Conservation (phyloP, 2,797 vertebrate genomes). For the Galago senegalensis region DNA sequence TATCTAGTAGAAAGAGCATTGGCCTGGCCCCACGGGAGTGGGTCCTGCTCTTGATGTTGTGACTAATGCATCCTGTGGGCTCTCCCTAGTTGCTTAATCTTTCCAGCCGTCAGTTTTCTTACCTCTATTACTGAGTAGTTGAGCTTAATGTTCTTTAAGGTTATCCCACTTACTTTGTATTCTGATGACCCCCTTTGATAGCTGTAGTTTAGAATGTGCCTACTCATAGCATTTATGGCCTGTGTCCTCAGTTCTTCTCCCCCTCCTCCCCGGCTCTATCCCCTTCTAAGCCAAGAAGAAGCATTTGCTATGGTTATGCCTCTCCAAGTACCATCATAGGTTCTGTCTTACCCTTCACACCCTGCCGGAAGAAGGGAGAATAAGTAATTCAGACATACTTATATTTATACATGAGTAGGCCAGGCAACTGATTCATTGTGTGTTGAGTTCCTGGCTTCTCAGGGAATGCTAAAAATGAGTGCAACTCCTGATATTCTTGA, state of each 20-base stretch:
- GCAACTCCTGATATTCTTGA: neutral
- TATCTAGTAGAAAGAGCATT: neutral
- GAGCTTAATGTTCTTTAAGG: conserved; percentile 21
- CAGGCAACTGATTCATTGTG: neutral
- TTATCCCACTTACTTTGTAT: neutral
- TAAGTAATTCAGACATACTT: conserved; percentile 12
- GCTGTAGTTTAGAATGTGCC: conserved; percentile 1
- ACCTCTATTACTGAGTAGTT: neutral
- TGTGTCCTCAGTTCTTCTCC: neutral
- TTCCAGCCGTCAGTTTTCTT: neutral
- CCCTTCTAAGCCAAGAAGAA: neutral
- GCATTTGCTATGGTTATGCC: neutral
- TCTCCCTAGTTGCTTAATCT: neutral
- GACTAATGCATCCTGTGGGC: neutral
- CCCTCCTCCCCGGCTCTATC: neutral
- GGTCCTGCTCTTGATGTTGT: neutral
- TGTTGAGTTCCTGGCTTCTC: neutral
- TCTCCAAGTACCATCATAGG: neutral
- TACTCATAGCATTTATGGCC: neutral
- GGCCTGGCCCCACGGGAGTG: neutral
- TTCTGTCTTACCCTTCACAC: neutral
- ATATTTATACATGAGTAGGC: neutral
- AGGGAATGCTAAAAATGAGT: conserved; percentile 6
- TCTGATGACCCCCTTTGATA: neutral
- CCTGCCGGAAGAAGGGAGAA: neutral